phyloP scores from a whole-genome alignment of 2,113 vertebrate species.

The Tenebrosternarchus preto region DNA sequence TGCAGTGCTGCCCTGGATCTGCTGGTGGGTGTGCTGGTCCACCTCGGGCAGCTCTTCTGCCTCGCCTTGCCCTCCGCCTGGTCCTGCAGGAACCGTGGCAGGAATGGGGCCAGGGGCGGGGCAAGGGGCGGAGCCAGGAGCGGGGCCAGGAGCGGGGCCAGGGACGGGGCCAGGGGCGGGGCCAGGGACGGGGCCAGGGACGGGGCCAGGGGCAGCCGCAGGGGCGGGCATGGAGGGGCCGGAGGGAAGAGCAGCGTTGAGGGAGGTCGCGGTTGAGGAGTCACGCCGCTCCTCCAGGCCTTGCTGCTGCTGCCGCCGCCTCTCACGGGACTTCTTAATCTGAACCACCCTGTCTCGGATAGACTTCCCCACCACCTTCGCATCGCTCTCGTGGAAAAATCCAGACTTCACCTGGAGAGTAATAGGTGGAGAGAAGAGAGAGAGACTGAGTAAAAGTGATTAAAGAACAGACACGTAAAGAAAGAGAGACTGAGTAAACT shows the following conservation, averaged over 20 bases:
- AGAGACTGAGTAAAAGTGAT: no score
- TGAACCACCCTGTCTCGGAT: constrained; percentile 86
- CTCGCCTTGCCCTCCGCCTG: constrained; percentile 63
- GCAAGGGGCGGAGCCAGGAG: no score
- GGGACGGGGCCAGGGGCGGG: no score
- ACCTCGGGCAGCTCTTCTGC: constrained; percentile 80
- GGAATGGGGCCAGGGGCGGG: constrained; percentile 31
- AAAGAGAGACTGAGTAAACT: neutral
- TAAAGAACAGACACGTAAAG: no score
- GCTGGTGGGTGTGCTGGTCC: constrained; percentile 80
- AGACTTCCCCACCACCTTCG: constrained; percentile 90
- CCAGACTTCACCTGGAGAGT: constrained; percentile 84
- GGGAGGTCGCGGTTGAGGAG: constrained; percentile 57
- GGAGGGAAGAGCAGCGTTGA: constrained; percentile 57
- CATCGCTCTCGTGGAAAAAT: constrained; percentile 92
- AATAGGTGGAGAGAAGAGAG: neutral
- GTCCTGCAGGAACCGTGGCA: constrained; percentile 16
- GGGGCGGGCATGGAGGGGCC: constrained; percentile 63
- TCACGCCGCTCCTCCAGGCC: constrained; percentile 74
- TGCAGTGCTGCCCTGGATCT: constrained; percentile 63
- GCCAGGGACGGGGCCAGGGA: neutral
- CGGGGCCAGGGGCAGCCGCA: constrained; percentile 33
- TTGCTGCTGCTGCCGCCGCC: constrained; percentile 70
- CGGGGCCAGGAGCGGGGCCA: constrained; percentile 51
- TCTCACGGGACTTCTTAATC: constrained; percentile 86